Conservation (phyloP, 2,888 invertebrate species). For the Pandemis corylana region DNA sequence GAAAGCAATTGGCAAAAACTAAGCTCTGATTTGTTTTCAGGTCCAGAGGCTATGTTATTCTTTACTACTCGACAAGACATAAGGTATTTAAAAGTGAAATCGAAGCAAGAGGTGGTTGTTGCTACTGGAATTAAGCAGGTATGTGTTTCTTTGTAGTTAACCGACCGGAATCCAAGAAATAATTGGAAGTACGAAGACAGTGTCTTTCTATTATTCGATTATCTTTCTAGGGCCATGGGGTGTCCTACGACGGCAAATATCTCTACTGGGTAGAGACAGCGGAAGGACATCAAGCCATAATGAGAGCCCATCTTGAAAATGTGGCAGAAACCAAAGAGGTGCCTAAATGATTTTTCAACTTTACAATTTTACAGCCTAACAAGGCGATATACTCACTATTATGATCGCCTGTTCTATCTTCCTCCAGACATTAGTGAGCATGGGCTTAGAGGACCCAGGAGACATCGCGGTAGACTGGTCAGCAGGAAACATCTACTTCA, state of each 20-base stretch:
- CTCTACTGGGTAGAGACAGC: constrained; percentile 92
- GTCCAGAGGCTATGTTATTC: constrained; percentile 87
- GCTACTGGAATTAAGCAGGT: constrained; percentile 70
- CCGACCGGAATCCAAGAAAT: background rate
- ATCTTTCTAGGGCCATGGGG: constrained; percentile 82
- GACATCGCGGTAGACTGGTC: constrained; percentile 92
- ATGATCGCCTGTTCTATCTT: background rate
- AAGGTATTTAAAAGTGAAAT: constrained; percentile 85
- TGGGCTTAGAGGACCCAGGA: constrained; percentile 89
- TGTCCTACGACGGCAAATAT: constrained; percentile 88
- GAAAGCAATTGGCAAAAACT: too few species aligned
- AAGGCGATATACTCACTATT: background rate
- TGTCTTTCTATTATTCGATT: background rate
- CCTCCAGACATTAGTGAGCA: constrained; percentile 83
- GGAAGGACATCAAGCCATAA: constrained; percentile 89
- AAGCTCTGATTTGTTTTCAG: constrained; percentile 61
- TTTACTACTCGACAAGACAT: constrained; percentile 88
- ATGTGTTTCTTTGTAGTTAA: background rate
- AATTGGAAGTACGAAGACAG: background rate
- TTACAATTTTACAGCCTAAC: background rate
- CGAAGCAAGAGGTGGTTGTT: constrained; percentile 72
- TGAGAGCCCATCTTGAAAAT: constrained; percentile 86
- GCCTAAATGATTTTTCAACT: constrained; percentile 34
- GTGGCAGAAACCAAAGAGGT: constrained; percentile 82
- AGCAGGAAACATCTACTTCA: constrained; percentile 92